Percentiles rank a stretch among this genome's conserved stretches.
These are phyloP conservation scores for Darevskia mixta DNA, from an alignment of 2,797 vertebrate species.

Conservation along the genomic window DNA sequence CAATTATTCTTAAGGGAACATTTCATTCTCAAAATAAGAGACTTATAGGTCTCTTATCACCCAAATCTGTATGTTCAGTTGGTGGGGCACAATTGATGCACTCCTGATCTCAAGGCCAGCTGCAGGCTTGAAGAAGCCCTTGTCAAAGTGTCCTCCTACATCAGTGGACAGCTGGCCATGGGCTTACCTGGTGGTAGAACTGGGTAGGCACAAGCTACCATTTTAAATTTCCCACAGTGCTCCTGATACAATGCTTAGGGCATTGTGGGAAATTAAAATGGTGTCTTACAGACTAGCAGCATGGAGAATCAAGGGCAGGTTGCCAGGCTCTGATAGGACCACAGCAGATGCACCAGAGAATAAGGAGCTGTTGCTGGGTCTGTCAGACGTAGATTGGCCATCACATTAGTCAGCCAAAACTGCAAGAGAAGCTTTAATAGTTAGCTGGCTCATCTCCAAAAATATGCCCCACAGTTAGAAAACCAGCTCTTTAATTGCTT, in stretches of 20 bases:
- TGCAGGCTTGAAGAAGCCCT: background rate
- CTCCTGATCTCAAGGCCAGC: background rate
- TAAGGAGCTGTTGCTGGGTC: background rate
- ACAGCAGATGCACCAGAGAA: background rate
- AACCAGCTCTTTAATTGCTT: constrained; percentile 37
- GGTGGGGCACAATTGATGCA: no score
- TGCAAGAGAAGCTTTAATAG: constrained; percentile 15
- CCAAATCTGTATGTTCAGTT: background rate
- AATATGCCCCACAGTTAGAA: background rate
- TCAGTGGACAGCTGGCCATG: background rate
- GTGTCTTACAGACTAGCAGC: background rate
- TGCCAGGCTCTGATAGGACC: rapidly evolving
- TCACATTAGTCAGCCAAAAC: background rate
- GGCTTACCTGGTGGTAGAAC: background rate
- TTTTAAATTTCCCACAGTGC: background rate
- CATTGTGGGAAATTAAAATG: background rate
- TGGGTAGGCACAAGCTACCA: background rate
- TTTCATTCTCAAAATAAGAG: background rate
- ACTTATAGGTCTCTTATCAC: background rate
- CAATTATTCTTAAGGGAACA: background rate
- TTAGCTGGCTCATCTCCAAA: constrained; percentile 8
- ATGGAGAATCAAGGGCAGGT: background rate
- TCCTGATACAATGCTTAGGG: no score
- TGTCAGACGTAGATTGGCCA: background rate
- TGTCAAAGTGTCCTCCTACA: no score